Base-by-base conservation (phyloP, 1,140 invertebrate species). In the Musca domestica region DNA sequence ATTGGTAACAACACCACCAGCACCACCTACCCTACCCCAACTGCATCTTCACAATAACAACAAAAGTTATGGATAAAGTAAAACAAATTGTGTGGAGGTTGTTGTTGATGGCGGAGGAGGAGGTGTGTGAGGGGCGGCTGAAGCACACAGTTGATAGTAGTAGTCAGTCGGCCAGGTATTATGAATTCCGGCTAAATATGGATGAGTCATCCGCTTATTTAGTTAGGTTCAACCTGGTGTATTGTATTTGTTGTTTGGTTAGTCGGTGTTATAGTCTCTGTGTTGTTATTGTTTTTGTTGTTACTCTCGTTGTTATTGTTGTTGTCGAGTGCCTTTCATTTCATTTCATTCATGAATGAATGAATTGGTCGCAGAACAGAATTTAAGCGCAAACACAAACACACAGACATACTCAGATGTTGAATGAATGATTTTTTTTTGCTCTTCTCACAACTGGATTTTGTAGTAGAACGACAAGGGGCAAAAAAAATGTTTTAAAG, bases 161-260 rank as follows among this genome's bases (percentile, higher is more conserved):
- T 51, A 19, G 34, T 12, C 10, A 19, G 17, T 19, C 20, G 48
- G n/a, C 20, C 7, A 19, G 23, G 56, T 61, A 17, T 61, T 34
- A 41, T 9, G 10, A 69, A 69, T 69, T 69, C 68, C 66, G 64
- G 68, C 66, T 66, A 61, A 61, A 66, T 66, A 22, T 19, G 41
- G 30, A 69, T 69, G 68, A 69, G 64, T 69, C 68, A 69, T 69
- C 68, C 27, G 23, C 61, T 1, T 46, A 20, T 17, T 30, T 48
- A 67, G 65, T 30, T 48, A 34, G 51, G 51, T 51, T n/a, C 52
- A 34, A 46, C 66, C n/a, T n/a, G n/a, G 27, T 54, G 48, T 56
- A 34, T 17, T 56, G 25, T 41, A 25, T 34, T 64, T 47, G 41
- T 64, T 14, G 61, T 47, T 12, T 64, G 34, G 15, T 64, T 15